Evolutionary conservation across 2,888 invertebrate species (phyloP), one percentile per base, ranked within the genome.

Genomic region (Oscheius sp.): DNA sequence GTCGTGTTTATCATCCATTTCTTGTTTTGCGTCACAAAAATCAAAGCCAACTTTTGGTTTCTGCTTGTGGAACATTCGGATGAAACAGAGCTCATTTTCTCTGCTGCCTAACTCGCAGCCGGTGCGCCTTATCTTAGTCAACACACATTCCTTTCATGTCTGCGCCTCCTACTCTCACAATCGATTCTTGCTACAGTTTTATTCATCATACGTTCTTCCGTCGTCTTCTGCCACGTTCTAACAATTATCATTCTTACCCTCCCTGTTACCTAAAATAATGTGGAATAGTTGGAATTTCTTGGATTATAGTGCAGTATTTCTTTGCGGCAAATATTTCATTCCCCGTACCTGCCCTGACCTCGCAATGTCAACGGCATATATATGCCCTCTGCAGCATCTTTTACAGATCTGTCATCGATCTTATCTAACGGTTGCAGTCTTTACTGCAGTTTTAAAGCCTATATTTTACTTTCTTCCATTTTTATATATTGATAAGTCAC

Each of bases 81-180:
- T 17, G 20, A 12, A 41, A 41, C 36, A 12, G 41, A 41, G 4
- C 12, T 41, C n/a, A 17, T 41, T 41, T 41, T 3, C 14, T 41
- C 12, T 41, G 4, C 3, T 12, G 41, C 12, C 41, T 47, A 47
- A 47, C 47, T 47, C 47, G 47, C 47, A 47, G 5, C 14, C 32
- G 20, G 33, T 28, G 26, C 44, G 28, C 30, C 41, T 59, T 44
- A 59, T 59, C 44, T 59, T 56, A 33, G 36, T 26, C 54, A 36
- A 24, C 30, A 45, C 59, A 47, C 47, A 62, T 62, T 62, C 62
- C 62, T 62, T 62, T 62, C 32, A 20, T 14, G 62, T 62, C 62
- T 62, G 62, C 62, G 62, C 33, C 45, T 49, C 49, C 32, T 30
- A 1, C 62, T n/a, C 38, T 44, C 24, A 49, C 47, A 28, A 59